phyloP scores from a whole-genome alignment of 2,797 vertebrate genomes.

The Cyclopterus lumpus region DNA sequence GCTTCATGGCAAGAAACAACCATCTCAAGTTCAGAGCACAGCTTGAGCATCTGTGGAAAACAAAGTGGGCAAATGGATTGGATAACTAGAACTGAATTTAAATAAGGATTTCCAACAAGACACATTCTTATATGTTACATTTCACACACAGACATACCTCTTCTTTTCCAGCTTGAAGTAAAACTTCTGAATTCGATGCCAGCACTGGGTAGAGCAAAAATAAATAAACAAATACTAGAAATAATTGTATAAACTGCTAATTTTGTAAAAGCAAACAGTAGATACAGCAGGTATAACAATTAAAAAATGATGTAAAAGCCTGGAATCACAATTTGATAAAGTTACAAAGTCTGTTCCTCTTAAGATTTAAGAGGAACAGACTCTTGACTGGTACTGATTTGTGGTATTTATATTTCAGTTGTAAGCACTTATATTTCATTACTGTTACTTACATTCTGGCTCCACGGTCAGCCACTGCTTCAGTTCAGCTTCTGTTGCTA shows the following conservation, averaged over 20 bases:
- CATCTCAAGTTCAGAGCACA: conserved; percentile 87
- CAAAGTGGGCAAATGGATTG: background rate
- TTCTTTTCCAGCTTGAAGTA: conserved; percentile 78
- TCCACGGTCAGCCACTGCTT: conserved; percentile 75
- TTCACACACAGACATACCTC: conserved; percentile 72
- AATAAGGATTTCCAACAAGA: background rate
- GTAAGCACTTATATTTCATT: conserved; percentile 13
- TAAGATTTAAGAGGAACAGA: conserved; percentile 5
- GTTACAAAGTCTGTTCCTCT: background rate
- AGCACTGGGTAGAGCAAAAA: conserved; percentile 66
- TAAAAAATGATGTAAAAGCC: background rate
- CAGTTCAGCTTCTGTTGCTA: conserved; percentile 78
- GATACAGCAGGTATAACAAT: background rate
- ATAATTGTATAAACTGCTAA: background rate
- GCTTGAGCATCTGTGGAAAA: conserved; percentile 84
- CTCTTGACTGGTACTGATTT: conserved; percentile 9
- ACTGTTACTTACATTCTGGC: conserved; percentile 77
- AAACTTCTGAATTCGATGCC: conserved; percentile 76
- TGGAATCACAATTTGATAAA: background rate
- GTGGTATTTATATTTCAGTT: background rate
- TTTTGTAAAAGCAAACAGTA: background rate
- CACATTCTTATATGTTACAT: background rate
- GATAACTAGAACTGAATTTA: background rate
- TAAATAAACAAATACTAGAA: background rate
- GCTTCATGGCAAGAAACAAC: conserved; percentile 78